Conservation (phyloP, 2,888 invertebrate genomes). For the Automeris io region DNA sequence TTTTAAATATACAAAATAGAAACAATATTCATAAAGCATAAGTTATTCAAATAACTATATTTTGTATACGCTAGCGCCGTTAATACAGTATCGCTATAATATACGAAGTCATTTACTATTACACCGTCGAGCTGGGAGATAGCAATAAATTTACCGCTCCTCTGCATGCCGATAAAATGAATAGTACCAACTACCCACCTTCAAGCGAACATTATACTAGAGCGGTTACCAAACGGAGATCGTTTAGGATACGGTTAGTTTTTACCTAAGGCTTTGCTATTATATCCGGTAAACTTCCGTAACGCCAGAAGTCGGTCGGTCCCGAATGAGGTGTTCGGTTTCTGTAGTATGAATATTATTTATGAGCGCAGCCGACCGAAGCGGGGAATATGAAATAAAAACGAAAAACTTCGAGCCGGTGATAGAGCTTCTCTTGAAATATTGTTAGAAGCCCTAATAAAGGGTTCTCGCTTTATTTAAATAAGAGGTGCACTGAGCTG, state of each 20-base stretch:
- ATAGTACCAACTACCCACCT: constrained; percentile 1
- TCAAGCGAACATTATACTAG: constrained; percentile 23
- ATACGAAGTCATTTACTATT: neutral
- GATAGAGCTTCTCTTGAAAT: neutral
- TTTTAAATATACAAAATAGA: no score
- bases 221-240: constrained; percentile 26
- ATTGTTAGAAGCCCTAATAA: neutral
- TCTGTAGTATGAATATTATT: constrained; percentile 47
- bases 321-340: constrained; percentile 43
- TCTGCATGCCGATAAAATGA: constrained; percentile 9
- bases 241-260: constrained; percentile 25
- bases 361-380: constrained; percentile 29
- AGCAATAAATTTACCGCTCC: constrained; percentile 2
- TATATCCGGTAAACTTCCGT: constrained; percentile 45
- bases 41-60: no score
- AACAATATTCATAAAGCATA: no score
- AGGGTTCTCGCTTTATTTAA: neutral
- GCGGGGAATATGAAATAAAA: constrained; percentile 1
- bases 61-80: neutral
- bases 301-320: constrained; percentile 29
- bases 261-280: constrained; percentile 32
- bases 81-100: neutral
- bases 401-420: neutral
- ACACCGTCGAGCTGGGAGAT: neutral
- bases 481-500: neutral